Evolutionary conservation across 2,888 invertebrate genomes (phyloP), one percentile per base, ranked within the genome.

Genomic region (Cerceris rybyensis): DNA sequence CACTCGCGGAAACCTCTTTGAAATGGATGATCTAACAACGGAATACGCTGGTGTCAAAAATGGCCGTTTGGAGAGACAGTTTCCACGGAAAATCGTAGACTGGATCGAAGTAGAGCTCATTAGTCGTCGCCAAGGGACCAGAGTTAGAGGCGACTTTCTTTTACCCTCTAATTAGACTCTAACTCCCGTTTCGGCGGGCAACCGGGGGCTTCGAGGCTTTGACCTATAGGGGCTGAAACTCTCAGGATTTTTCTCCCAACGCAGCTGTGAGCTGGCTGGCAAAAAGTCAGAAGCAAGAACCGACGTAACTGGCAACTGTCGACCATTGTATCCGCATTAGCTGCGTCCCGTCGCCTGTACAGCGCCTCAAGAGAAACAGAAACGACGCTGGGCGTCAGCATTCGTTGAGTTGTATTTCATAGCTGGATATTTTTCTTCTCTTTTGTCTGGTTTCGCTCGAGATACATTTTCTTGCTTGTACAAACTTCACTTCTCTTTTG

Each of bases 321-420:
- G 89, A 70, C 87, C 83, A 88, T 88, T 87, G 84, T 88, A 86
- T 87, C 81, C 84, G 83, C 88, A 86, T 88, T 88, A 87, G 85
- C 80, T 73, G 83, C 75, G 77, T 86, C 79, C 82, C 85, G 77
- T 79, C 80, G 78, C 72, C 72, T 63, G 70, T 58, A 52, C 46
- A 69, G 60, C 39, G 73, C 70, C 71, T 68, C 64, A 28, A 28
- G 28, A 28, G 28, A 28, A 28, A 28, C 58, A 78, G 72, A 69
- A 73, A 79, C 75, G 67, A 49, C 71, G 75, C 63, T 65, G 66
- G 66, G 73, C 69, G 52, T 75, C 75, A 14, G 58, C 75, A 52
- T 68, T 71, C 43, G 75, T 78, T 87, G 87, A 87, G 82, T 88
- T 79, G 80, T 82, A 86, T 88, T 87, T 88, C 82, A 88, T 83